Evolutionary conservation across 2,797 vertebrate species (phyloP), one percentile per base, ranked within the genome.

Genomic region (Okamejei kenojei): DNA sequence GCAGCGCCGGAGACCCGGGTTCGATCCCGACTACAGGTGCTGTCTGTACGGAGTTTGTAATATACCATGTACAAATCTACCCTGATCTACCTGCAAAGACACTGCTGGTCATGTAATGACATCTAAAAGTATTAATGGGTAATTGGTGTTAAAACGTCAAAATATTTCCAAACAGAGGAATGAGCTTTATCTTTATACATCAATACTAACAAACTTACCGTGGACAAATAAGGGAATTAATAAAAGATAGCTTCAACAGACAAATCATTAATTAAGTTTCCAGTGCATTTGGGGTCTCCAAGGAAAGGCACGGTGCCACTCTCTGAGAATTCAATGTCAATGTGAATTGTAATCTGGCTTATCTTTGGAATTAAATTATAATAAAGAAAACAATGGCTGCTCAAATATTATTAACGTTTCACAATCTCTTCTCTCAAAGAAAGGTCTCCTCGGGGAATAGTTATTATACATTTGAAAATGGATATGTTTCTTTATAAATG

Each of bases 361-460:
- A 92, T 92, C 71, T 92, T 76, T 76, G 17, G 90, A 92, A 74
- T 4, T 76, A 29, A 92, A 92, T 92, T 92, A 76, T n/a, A 92
- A 68, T n/a, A 17, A 35, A 54, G 74, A 92, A 76, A 23, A 2
- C 45, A 45, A 45, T n/a, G 73, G 71, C 73, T 92, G 21, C 35
- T 71, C 35, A n/a, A n/a, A 73, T 13, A 38, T 74, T 73, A 74
- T 74, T 92, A 76, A 92, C 5, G 45, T 54, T 76, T 23, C 23
- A 26, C 38, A 23, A 54, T 76, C 90, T 92, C 35, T 45, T 68
- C 17, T 88, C 84, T 92, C 68, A 74, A 73, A 74, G 38, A 74
- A 76, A 54, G 23, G 38, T 76, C 45, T 76, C 84, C 84, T 58
- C 26, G 15, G 90, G 68, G 90, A 26, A 76, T 92, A 74, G 23